A percentile compares a stretch with the other conserved stretches of the same genome.
Evolutionary conservation across 2,797 vertebrate species (phyloP).

Genomic region (Triplophysa yarkandensis): DNA sequence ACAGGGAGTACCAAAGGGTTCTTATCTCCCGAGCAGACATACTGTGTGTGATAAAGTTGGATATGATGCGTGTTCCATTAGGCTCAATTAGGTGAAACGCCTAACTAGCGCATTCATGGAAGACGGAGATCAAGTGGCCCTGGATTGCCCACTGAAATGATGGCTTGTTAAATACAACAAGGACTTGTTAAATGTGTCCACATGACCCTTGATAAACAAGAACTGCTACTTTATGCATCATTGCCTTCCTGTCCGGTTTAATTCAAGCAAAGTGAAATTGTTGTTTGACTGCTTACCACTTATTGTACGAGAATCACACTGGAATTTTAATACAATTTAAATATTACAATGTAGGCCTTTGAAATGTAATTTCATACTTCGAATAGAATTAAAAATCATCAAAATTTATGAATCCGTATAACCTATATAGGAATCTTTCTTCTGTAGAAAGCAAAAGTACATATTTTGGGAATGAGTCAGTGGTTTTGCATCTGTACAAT

Average conservation of each 20-base stretch:
- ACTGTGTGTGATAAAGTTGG: slow-evolving; percentile 56
- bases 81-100: slow-evolving; percentile 55
- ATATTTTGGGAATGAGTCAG: too few relatives aligned
- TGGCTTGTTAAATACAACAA: slow-evolving; percentile 59
- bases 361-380: too few relatives aligned
- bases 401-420: too few relatives aligned
- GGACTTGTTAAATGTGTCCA: slow-evolving; percentile 57
- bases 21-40: slow-evolving; percentile 56
- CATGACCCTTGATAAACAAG: slow-evolving; percentile 38
- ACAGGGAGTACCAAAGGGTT: slow-evolving; percentile 39
- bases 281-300: neutral
- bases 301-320: neutral
- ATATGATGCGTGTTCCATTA: slow-evolving; percentile 59
- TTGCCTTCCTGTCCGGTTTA: slow-evolving; percentile 8
- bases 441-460: too few relatives aligned
- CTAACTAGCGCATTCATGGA: slow-evolving; percentile 50
- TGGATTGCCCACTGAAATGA: slow-evolving; percentile 47
- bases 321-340: neutral
- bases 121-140: slow-evolving; percentile 53
- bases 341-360: neutral
- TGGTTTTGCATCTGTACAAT: too few relatives aligned
- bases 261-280: neutral
- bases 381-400: too few relatives aligned
- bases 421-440: too few relatives aligned
- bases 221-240: slow-evolving; percentile 25